Conservation (phyloP, 2,888 invertebrate genomes). For the Chrysomela aeneicollis region DNA sequence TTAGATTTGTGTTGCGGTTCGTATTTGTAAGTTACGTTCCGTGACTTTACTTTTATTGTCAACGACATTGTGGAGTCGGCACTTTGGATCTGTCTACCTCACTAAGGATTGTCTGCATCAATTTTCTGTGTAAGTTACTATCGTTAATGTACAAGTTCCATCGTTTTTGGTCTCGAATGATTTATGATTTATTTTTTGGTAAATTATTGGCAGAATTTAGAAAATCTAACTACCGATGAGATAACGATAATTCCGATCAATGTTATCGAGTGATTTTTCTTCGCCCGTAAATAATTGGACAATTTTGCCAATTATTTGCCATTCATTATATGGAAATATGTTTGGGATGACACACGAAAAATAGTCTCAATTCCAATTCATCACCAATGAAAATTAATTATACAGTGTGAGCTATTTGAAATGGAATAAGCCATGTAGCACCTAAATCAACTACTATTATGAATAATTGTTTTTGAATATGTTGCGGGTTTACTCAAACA, state of each 20-base stretch:
- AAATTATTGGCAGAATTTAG: slow-evolving; percentile 26
- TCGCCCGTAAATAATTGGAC: not conserved
- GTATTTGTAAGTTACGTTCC: slow-evolving; percentile 64
- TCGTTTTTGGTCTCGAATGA: slow-evolving; percentile 26
- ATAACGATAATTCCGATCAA: too few relatives aligned
- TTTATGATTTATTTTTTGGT: slow-evolving; percentile 18
- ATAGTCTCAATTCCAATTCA: too few relatives aligned
- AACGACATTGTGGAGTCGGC: slow-evolving; percentile 50
- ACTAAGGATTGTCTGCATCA: slow-evolving; percentile 48
- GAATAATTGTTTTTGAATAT: too few relatives aligned
- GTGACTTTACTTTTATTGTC: slow-evolving; percentile 53
- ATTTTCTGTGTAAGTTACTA: slow-evolving; percentile 51
- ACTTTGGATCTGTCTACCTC: slow-evolving; percentile 50
- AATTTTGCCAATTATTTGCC: slow-evolving; percentile 4
- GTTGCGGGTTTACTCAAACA: too few relatives aligned
- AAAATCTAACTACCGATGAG: too few relatives aligned
- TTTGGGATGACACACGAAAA: too few relatives aligned
- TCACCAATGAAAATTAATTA: too few relatives aligned
- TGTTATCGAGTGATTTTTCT: too few relatives aligned
- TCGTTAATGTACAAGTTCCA: slow-evolving; percentile 48
- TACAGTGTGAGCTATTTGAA: too few relatives aligned
- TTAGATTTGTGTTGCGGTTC: slow-evolving; percentile 53
- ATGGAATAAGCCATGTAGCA: too few relatives aligned
- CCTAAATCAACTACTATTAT: too few relatives aligned
- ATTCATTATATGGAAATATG: not conserved